These are phyloP conservation scores for Jaculus jaculus DNA, from an alignment of 2,113 vertebrate species.

Conservation along the genomic window DNA sequence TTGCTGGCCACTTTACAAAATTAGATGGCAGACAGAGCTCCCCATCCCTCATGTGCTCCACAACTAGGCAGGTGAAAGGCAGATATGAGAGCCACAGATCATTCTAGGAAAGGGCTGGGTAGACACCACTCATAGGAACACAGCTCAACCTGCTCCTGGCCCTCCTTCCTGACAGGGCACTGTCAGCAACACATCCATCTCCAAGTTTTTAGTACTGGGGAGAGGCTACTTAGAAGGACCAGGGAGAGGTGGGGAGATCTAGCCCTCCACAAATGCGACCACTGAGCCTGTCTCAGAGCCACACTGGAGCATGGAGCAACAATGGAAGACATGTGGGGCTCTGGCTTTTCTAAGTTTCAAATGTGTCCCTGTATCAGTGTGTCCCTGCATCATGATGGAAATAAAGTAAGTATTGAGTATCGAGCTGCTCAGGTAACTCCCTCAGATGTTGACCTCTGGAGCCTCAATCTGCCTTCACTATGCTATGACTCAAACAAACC, in stretches of 20 bases:
- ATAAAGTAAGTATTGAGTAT: not conserved
- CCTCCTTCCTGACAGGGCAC: not conserved
- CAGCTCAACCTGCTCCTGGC: not conserved
- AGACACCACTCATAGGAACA: not conserved
- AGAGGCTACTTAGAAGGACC: not conserved
- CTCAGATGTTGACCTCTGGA: too few relatives aligned
- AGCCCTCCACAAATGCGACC: not conserved
- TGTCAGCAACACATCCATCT: not conserved
- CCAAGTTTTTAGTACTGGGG: not conserved
- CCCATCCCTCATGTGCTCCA: not conserved
- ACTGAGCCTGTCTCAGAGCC: not conserved
- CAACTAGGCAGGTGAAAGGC: not conserved
- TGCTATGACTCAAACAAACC: not conserved
- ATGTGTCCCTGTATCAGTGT: not conserved
- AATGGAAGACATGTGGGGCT: too few relatives aligned
- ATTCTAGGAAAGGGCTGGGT: not conserved
- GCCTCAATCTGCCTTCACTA: too few relatives aligned
- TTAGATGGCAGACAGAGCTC: not conserved
- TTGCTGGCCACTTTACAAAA: not conserved
- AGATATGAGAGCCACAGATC: not conserved
- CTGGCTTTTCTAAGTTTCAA: not conserved
- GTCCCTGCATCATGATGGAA: not conserved
- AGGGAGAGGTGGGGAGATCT: too few relatives aligned
- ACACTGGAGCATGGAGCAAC: fast-evolving
- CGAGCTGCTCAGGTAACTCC: not conserved